Evolutionary conservation across 2,888 invertebrate species (phyloP), one percentile per base, ranked within the genome.

Genomic region (Netelia virgata): DNA sequence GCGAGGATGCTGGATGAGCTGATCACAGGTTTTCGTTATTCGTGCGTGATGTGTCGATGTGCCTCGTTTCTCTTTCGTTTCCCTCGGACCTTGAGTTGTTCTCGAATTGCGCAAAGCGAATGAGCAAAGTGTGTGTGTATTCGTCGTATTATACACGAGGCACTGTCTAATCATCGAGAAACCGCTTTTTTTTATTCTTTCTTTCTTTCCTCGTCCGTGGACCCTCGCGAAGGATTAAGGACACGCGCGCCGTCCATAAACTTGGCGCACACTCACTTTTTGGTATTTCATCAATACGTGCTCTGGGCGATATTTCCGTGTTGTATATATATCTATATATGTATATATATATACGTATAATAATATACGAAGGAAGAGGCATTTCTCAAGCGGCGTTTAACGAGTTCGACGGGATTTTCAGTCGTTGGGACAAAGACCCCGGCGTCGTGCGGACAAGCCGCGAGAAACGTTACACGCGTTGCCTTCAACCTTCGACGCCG

Each of bases 91-190:
- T 70, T 11, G 53, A n/a, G 61, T 43, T 50, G 41, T 20, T 41
- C 79, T 83, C 20, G 43, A 79, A 79, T 79, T 83, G 70, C 74
- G 75, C 61, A 69, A 74, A 18, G 43, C 6, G 14, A 59, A 88
- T 79, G 85, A 85, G 82, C 66, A 59, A n/a, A n/a, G 79, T 64
- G 43, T 14, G 55, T 88, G 88, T 87, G 36, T 89, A 89, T 90
- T 91, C 88, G 88, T 61, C 14, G 88, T 88, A 90, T 89, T 86
- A 88, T 59, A 84, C 79, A 23, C 28, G 28, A 61, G 11, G n/a
- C 47, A 28, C 47, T 50, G 50, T 18, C 69, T 63, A 78, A 70
- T 78, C 36, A 76, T 68, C 59, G 57, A 36, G 64, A 41, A 47
- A 10, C 68, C 59, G 47, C 47, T 68, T 28, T 50, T 59, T 47